Evolutionary conservation across 2,113 vertebrate genomes (phyloP), one percentile per base, ranked within the genome.

Genomic region (Panthera uncia): DNA sequence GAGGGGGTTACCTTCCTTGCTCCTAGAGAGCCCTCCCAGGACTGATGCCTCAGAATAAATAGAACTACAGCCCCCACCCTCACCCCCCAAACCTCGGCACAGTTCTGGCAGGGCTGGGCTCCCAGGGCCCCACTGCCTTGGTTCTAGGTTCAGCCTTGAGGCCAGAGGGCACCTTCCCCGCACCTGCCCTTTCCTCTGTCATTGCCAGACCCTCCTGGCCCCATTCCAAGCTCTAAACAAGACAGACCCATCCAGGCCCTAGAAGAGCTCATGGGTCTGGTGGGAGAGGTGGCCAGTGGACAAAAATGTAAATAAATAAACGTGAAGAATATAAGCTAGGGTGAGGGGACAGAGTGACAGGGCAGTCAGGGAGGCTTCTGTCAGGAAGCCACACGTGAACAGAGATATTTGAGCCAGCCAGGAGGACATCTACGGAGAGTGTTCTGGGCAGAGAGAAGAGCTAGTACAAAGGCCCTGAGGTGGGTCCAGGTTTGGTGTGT

Each of bases 311-410:
- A 63, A 65, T 8, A 38, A 65, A 7, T 33, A 48, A 23, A 57
- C 55, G 21, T 2, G 9, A 78, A 61, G 79, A 63, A 82, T 50
- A 36, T 4, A 31, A 1, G 4, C n/a, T 31, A 27, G 52, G 55
- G 8, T 3, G 5, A 55, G 1, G 38, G 86, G 9, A 38, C 0
- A 16, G 18, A 76, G 38, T 4, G 3, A 38, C 6, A 8, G 15
- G 21, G 78, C 3, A 7, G 14, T 33, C 11, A 7, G 19, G 71
- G 48, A 63, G 50, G 31, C 48, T 8, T 91, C 65, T 68, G 29
- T n/a, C 63, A 61, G 55, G 71, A 61, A 50, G 5, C 4, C 6
- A 10, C 4, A 36, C 18, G 82, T 36, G 4, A 80, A 55, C 76
- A 91, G 55, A 74, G 14, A 31, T 10, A 11, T 8, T 48, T 6